Conservation (phyloP, 2,888 invertebrate genomes). For the Trissolcus brochymenae region DNA sequence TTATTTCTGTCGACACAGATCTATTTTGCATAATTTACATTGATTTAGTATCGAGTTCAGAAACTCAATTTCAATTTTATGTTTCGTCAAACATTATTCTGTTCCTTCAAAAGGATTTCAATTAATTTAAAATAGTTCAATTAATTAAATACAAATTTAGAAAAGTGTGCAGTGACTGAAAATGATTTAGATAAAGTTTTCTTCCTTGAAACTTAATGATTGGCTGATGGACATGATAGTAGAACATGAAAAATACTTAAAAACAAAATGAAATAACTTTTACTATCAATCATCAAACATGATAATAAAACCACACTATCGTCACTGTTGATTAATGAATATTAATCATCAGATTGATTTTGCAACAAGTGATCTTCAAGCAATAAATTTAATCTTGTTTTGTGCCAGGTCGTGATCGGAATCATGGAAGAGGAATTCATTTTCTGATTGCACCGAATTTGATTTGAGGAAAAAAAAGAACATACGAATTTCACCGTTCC, state of each 20-base stretch:
- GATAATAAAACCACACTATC: slow-evolving; percentile 1
- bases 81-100: too few relatives aligned
- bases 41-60: slow-evolving; percentile 12
- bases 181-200: too few relatives aligned
- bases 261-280: slow-evolving; percentile 13
- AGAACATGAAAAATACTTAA: too few relatives aligned
- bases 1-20: too few relatives aligned
- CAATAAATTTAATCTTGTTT: slow-evolving; percentile 28
- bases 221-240: too few relatives aligned
- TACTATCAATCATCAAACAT: slow-evolving; percentile 7
- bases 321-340: slow-evolving; percentile 7
- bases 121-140: too few relatives aligned
- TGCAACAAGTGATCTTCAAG: slow-evolving; percentile 3
- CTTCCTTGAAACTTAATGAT: too few relatives aligned
- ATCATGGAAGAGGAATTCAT: slow-evolving; percentile 35
- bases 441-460: slow-evolving; percentile 39
- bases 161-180: too few relatives aligned
- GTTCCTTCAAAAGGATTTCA: too few relatives aligned
- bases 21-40: too few relatives aligned
- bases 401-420: slow-evolving; percentile 29
- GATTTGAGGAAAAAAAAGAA: slow-evolving; percentile 22
- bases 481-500: slow-evolving; percentile 26
- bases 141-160: too few relatives aligned
- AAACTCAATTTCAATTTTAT: too few relatives aligned
- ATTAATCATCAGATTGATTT: slow-evolving; percentile 14